phyloP scores from a whole-genome alignment of 2,797 vertebrate genomes.

The Nannoperca obscura region DNA sequence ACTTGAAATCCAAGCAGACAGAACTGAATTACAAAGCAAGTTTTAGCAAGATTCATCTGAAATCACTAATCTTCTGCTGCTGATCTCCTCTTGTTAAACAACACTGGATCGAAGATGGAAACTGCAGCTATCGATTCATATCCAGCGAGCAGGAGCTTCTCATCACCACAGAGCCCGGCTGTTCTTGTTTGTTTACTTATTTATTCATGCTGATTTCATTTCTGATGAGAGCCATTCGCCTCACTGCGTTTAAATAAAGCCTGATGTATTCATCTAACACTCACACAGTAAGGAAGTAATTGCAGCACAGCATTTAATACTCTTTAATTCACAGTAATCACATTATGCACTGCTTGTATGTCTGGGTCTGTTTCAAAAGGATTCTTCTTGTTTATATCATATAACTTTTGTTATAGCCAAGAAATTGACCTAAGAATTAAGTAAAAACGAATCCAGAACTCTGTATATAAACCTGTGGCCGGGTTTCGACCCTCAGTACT shows the following conservation, averaged over 20 bases:
- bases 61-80: slow-evolving; percentile 23
- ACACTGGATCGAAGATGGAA: slow-evolving; percentile 13
- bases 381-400: slow-evolving; percentile 12
- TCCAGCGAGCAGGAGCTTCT: slow-evolving; percentile 35
- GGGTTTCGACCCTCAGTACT: no score
- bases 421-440: background rate
- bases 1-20: background rate
- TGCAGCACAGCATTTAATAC: slow-evolving; percentile 59
- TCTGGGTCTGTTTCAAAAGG: slow-evolving; percentile 27
- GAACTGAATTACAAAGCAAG: background rate
- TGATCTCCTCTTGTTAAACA: slow-evolving; percentile 38
- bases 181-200: slow-evolving; percentile 59
- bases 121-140: slow-evolving; percentile 51
- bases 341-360: slow-evolving; percentile 43
- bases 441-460: background rate
- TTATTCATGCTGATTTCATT: slow-evolving; percentile 70
- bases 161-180: slow-evolving; percentile 27
- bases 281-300: slow-evolving; percentile 66
- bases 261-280: slow-evolving; percentile 62
- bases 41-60: slow-evolving; percentile 15
- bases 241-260: slow-evolving; percentile 60
- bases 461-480: background rate
- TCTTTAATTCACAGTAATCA: slow-evolving; percentile 68
- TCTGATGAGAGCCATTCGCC: slow-evolving; percentile 57
- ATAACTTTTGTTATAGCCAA: slow-evolving; percentile 6